Evolutionary conservation across 2,888 invertebrate genomes (phyloP), one percentile per base, ranked within the genome.

Genomic region (Leptinotarsa haldemani): DNA sequence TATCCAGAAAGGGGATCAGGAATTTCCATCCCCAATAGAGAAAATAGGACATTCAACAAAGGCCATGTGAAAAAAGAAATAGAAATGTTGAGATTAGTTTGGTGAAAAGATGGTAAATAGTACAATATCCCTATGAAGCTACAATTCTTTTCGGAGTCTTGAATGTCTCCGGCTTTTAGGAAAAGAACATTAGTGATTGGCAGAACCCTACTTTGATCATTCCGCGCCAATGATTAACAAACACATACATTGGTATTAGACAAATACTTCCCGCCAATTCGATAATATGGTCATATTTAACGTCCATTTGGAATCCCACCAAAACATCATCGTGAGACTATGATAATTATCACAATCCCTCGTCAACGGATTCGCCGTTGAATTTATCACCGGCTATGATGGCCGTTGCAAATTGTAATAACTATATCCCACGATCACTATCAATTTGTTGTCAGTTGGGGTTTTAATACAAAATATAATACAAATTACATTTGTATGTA

Each of bases 311-410:
- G 74, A 77, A 74, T 70, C 63, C 69, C 71, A 76, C 77, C 78
- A 77, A 78, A 80, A 74, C 74, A 79, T 78, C 77, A 76, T 74
- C 66, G 52, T 56, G 77, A 77, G 74, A 76, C 72, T 71, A 74
- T 63, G 73, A 76, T 77, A 79, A 80, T 80, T 79, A 80, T 80
- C 80, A 73, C 74, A 72, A 77, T 77, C 75, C 77, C 79, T 76
- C 76, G 79, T 77, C 75, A 73, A 65, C 70, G 71, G 70, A 79
- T 78, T 80, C 80, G 80, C 79, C 77, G 77, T 70, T 63, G 65
- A 65, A 48, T 65, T 65, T 22, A 48, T 48, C 20, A 48, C 47
- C 47, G 25, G 20, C 22, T 20, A 65, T 65, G 18, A 40, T 22
- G 20, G 12, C 40, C 48, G 22, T 47, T 47, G 22, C 65, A 48